Percentiles rank a stretch among this genome's conserved stretches.
Conservation (phyloP, 2,888 invertebrate species). For the Plebejus melissa region DNA sequence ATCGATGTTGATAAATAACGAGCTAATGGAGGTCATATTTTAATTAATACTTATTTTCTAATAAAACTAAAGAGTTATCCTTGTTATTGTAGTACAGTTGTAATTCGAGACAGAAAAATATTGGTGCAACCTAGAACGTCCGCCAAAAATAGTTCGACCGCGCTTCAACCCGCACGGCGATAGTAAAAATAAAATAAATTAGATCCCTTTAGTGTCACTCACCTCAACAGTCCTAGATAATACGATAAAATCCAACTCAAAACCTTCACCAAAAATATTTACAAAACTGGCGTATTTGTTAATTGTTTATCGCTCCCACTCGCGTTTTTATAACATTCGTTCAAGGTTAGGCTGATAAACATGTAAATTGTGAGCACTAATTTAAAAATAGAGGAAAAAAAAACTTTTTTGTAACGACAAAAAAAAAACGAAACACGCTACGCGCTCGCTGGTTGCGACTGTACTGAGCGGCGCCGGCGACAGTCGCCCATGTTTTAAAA, state of each 20-base stretch:
- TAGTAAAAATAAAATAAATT: slow-evolving; percentile 66
- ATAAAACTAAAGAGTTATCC: not conserved
- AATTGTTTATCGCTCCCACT: slow-evolving; percentile 42
- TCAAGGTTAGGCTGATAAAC: slow-evolving; percentile 37
- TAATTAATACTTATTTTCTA: not conserved
- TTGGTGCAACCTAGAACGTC: slow-evolving; percentile 44
- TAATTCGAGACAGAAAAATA: slow-evolving; percentile 65
- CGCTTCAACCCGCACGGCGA: slow-evolving; percentile 54
- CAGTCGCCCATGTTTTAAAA: slow-evolving; percentile 66
- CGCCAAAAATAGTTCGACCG: slow-evolving; percentile 69
- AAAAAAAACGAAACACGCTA: slow-evolving; percentile 52
- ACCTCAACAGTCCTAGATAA: slow-evolving; percentile 55
- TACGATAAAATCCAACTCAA: slow-evolving; percentile 51
- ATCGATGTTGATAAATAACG: not conserved
- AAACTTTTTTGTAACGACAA: not conserved
- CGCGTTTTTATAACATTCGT: slow-evolving; percentile 47
- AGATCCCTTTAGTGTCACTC: slow-evolving; percentile 65
- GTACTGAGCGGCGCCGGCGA: slow-evolving; percentile 58
- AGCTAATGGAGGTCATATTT: not conserved
- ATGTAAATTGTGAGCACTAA: slow-evolving; percentile 35
- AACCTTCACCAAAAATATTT: slow-evolving; percentile 50
- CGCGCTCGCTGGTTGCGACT: slow-evolving; percentile 58
- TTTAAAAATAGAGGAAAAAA: slow-evolving; percentile 28
- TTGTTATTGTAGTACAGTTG: slow-evolving; percentile 38
- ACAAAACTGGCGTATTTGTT: slow-evolving; percentile 19